These are phyloP conservation scores for Centroberyx gerrardi DNA, from an alignment of 2,797 vertebrate genomes.

Conservation along the genomic window DNA sequence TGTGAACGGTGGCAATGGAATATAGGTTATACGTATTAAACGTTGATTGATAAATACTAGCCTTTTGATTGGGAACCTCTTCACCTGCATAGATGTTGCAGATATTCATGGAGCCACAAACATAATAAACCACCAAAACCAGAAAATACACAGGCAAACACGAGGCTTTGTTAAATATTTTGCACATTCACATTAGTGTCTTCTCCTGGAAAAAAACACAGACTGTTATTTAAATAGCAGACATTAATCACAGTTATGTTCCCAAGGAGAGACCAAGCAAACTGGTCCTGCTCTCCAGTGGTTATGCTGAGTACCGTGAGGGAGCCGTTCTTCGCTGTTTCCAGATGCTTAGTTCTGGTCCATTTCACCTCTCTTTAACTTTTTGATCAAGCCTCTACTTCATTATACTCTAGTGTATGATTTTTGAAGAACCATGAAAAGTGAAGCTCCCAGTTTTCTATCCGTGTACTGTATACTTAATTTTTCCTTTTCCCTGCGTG, in stretches of 20 bases:
- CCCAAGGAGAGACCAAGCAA: constrained; percentile 67
- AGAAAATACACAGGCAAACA: constrained; percentile 54
- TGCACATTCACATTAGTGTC: constrained; percentile 58
- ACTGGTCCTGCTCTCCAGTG: constrained; percentile 72
- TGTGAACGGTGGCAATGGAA: constrained; percentile 13
- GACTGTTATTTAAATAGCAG: constrained; percentile 76
- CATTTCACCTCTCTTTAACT: constrained; percentile 74
- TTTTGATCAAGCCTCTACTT: constrained; percentile 78
- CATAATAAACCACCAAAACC: constrained; percentile 17
- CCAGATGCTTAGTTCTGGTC: constrained; percentile 83
- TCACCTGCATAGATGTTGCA: constrained; percentile 10
- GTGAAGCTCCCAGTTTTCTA: constrained; percentile 38
- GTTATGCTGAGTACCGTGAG: constrained; percentile 68
- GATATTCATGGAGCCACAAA: constrained; percentile 31
- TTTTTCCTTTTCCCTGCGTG: constrained; percentile 20
- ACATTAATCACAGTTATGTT: constrained; percentile 82
- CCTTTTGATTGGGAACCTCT: background rate
- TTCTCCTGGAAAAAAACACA: constrained; percentile 67
- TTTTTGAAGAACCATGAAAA: constrained; percentile 72
- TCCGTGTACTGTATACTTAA: constrained; percentile 22
- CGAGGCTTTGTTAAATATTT: constrained; percentile 36
- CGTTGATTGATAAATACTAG: constrained; percentile 6
- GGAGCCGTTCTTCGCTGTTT: constrained; percentile 75
- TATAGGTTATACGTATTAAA: constrained; percentile 17
- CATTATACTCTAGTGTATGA: constrained; percentile 74